A percentile compares a stretch with the other conserved stretches of the same genome.
Evolutionary conservation across 2,797 vertebrate genomes (phyloP).

Genomic region (Todus mexicanus): DNA sequence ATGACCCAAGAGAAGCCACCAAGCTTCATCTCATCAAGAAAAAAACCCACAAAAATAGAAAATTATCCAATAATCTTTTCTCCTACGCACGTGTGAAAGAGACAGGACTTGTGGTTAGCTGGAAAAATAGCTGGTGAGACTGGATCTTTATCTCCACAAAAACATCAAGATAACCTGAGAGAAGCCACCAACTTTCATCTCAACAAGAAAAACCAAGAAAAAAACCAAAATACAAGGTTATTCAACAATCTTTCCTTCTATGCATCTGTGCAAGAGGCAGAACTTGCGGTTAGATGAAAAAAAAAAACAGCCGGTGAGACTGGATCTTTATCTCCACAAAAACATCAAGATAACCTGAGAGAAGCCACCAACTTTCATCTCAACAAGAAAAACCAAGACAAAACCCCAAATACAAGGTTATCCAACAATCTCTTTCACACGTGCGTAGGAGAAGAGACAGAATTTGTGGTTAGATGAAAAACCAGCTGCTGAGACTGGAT

Average conservation of each 20-base stretch:
- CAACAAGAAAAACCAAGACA: neutral
- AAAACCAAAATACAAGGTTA: neutral
- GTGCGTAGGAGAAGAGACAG: neutral
- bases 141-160: neutral
- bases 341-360: neutral
- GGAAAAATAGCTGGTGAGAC: no score
- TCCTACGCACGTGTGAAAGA: no score
- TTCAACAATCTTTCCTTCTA: neutral
- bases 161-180: neutral
- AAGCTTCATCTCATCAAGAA: neutral
- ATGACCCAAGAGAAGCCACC: no score
- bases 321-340: neutral
- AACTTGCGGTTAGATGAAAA: no score
- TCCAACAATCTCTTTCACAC: rapidly evolving
- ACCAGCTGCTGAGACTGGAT: no score
- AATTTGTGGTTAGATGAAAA: no score
- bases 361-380: neutral
- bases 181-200: neutral
- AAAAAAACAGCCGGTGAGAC: no score
- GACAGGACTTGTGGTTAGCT: no score
- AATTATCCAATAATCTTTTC: no score
- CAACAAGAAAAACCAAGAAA: neutral
- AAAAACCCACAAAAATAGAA: no score
- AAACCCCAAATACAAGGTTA: neutral
- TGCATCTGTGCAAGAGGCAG: rapidly evolving